Conservation (phyloP, 2,113 vertebrate genomes). For the Hyla sarda region DNA sequence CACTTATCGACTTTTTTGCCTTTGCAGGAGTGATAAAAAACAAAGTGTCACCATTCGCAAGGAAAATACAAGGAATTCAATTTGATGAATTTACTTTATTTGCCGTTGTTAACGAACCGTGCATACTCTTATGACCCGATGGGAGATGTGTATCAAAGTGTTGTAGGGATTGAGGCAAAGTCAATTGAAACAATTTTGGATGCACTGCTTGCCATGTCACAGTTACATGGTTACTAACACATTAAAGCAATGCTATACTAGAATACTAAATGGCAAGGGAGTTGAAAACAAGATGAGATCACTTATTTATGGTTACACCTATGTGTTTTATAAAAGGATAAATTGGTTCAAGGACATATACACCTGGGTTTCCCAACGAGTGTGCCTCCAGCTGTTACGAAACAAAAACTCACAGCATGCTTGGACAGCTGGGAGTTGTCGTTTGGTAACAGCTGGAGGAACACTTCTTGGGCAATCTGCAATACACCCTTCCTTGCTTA, state of each 20-base stretch:
- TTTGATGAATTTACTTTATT: conserved; percentile 47
- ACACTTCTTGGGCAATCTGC: too few species aligned
- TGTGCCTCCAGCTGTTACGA: too few species aligned
- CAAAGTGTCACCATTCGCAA: conserved; percentile 34
- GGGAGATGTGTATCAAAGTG: conserved; percentile 24
- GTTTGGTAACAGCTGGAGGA: too few species aligned
- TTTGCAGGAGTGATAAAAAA: conserved; percentile 56
- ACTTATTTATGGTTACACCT: neutral
- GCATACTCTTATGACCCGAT: conserved; percentile 38
- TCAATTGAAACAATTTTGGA: conserved; percentile 21
- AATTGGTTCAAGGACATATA: too few species aligned
- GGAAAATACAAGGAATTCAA: conserved; percentile 47
- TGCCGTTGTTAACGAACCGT: conserved; percentile 24
- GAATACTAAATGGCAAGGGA: neutral
- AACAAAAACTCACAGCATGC: too few species aligned
- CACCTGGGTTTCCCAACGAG: too few species aligned
- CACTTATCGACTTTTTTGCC: conserved; percentile 56
- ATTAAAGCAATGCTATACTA: neutral
- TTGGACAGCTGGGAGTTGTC: too few species aligned
- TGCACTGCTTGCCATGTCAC: neutral
- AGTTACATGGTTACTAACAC: neutral
- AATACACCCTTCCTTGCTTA: neutral
- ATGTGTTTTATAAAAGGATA: neutral
- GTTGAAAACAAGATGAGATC: neutral
- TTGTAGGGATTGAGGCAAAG: neutral